Conservation (phyloP, 2,113 vertebrate genomes). For the Passer domesticus region DNA sequence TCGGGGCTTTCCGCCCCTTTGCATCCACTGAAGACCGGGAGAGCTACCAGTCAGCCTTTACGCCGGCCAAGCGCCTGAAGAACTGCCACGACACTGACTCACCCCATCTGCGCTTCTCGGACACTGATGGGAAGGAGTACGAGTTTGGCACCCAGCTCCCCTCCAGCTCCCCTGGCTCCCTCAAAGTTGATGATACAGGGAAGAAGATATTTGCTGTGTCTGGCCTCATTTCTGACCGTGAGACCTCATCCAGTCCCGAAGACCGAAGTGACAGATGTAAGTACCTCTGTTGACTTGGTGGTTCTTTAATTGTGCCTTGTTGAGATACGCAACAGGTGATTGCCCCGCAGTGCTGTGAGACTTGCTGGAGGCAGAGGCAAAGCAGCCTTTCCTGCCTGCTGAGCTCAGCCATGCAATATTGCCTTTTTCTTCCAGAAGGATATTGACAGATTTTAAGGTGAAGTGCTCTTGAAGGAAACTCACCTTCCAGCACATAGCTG, state of each 20-base stretch:
- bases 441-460: neutral
- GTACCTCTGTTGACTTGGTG: conserved; percentile 71
- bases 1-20: conserved; percentile 97
- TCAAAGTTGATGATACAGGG: conserved; percentile 95
- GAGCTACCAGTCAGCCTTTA: conserved; percentile 98
- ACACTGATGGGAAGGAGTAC: conserved; percentile 98
- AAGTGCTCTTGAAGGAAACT: neutral
- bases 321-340: conserved; percentile 61
- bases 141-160: conserved; percentile 94
- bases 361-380: neutral
- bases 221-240: conserved; percentile 97
- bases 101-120: conserved; percentile 97
- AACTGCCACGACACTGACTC: conserved; percentile 97
- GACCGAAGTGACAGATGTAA: conserved; percentile 98
- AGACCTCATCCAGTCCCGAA: conserved; percentile 96
- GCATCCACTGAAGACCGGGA: conserved; percentile 95
- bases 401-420: neutral
- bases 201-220: conserved; percentile 99
- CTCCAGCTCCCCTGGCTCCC: conserved; percentile 90
- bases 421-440: neutral
- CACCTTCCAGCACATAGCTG: neutral
- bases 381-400: neutral
- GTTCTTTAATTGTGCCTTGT: neutral
- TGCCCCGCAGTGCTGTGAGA: neutral
- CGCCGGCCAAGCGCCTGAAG: conserved; percentile 96